Evolutionary conservation across 2,797 vertebrate species (phyloP).

Genomic region (Syngnathus rostellatus): DNA sequence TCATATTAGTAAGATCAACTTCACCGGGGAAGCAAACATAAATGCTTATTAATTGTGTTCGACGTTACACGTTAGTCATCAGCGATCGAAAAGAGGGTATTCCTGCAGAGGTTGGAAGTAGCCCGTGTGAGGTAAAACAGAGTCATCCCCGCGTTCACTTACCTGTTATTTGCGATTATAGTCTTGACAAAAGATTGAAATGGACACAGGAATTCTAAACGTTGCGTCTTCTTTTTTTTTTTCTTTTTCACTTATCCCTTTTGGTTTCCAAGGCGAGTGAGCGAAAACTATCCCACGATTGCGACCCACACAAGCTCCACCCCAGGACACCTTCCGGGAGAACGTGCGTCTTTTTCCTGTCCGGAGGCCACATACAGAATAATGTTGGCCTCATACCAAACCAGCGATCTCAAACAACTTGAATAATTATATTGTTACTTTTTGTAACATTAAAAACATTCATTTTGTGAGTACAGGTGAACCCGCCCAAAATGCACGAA

Average conservation of each 20-base stretch:
- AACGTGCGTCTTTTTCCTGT: constrained; percentile 11
- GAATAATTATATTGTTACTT: too few species aligned
- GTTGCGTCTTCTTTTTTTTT: not conserved
- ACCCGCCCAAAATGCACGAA: too few species aligned
- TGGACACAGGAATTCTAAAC: not conserved
- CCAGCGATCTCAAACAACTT: not conserved
- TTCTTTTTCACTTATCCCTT: too few species aligned
- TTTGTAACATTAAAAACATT: too few species aligned
- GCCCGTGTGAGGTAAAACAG: not conserved
- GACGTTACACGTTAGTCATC: not conserved
- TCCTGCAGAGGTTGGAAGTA: too few species aligned
- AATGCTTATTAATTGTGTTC: too few species aligned
- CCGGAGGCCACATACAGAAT: constrained; percentile 24
- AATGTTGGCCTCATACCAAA: not conserved
- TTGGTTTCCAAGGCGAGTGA: not conserved
- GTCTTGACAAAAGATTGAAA: constrained; percentile 1
- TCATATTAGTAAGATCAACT: not conserved
- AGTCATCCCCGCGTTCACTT: not conserved
- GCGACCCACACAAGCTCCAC: constrained; percentile 39
- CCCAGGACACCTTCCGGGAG: constrained; percentile 25
- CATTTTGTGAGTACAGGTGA: too few species aligned
- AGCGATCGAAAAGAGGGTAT: not conserved
- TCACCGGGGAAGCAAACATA: not conserved
- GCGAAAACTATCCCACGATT: not conserved
- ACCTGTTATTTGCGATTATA: not conserved